Evolutionary conservation across 2,888 invertebrate genomes (phyloP).

Genomic region (Hybos culiciformis): DNA sequence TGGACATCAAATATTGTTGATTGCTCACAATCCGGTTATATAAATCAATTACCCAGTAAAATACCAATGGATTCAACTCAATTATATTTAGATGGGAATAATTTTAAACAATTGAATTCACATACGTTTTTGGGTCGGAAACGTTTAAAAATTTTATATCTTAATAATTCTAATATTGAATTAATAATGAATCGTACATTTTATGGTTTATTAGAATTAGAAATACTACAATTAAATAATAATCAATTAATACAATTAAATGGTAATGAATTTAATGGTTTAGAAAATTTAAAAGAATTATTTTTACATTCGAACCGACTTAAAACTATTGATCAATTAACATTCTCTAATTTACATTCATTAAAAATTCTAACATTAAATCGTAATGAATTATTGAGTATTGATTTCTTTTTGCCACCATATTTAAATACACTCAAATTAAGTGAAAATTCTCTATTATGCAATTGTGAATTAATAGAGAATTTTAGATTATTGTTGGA

Average conservation of each 20-base stretch:
- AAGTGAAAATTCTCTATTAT: constrained; percentile 71
- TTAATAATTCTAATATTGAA: constrained; percentile 78
- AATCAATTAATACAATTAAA: constrained; percentile 66
- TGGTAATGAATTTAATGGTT: constrained; percentile 70
- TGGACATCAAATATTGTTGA: constrained; percentile 91
- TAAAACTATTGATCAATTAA: constrained; percentile 67
- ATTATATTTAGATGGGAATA: constrained; percentile 83
- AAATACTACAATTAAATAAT: constrained; percentile 72
- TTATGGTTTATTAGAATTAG: constrained; percentile 68
- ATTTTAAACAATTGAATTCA: constrained; percentile 72
- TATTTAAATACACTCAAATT: constrained; percentile 55
- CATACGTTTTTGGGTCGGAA: constrained; percentile 91
- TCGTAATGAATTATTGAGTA: constrained; percentile 65
- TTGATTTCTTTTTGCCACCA: constrained; percentile 53
- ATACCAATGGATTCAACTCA: constrained; percentile 94
- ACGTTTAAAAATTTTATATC: constrained; percentile 72
- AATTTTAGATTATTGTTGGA: constrained; percentile 68
- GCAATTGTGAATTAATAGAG: constrained; percentile 71
- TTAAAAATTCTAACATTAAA: constrained; percentile 74
- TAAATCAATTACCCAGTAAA: constrained; percentile 64
- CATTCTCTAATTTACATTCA: constrained; percentile 68
- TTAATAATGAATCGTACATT: constrained; percentile 80
- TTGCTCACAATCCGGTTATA: constrained; percentile 70
- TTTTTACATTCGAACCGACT: constrained; percentile 79
- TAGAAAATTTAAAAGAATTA: constrained; percentile 71